Percentiles rank a stretch among this genome's conserved stretches.
Conservation (phyloP, 2,113 vertebrate species). For the Chamaea fasciata region DNA sequence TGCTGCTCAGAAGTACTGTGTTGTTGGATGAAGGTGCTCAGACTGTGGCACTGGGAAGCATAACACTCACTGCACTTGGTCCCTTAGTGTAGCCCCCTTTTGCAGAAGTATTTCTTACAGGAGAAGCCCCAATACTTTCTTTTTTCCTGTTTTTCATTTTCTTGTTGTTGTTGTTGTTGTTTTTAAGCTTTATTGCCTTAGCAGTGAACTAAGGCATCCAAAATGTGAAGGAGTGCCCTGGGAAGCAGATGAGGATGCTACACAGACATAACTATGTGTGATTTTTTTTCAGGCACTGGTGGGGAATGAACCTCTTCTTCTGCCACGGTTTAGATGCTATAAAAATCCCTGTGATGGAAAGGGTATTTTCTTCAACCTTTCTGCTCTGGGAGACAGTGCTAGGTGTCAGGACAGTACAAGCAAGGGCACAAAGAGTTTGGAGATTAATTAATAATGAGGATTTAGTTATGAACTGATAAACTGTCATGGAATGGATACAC, state of each 20-base stretch:
- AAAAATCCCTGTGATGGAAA: background rate
- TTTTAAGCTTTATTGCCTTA: background rate
- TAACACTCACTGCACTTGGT: background rate
- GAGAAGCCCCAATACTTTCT: background rate
- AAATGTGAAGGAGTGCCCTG: background rate
- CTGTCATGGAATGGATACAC: background rate
- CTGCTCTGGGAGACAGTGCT: background rate
- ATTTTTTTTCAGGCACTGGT: background rate
- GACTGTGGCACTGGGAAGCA: fast-evolving
- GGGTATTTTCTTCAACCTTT: background rate
- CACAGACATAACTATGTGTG: background rate
- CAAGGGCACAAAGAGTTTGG: background rate
- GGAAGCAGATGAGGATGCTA: background rate
- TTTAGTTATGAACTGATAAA: background rate
- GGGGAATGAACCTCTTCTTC: background rate
- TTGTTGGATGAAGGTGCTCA: background rate
- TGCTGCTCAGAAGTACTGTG: background rate
- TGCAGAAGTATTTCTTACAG: background rate
- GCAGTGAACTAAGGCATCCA: background rate
- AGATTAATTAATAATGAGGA: background rate
- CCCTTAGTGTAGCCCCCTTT: fast-evolving
- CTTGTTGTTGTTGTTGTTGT: no score
- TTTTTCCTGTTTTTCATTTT: fast-evolving
- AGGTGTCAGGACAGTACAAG: background rate
- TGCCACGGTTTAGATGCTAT: background rate